A percentile compares a stretch with the other conserved stretches of the same genome.
These are phyloP conservation scores for Sebastes iracundus DNA, from an alignment of 2,797 vertebrate species.

Conservation along the genomic window DNA sequence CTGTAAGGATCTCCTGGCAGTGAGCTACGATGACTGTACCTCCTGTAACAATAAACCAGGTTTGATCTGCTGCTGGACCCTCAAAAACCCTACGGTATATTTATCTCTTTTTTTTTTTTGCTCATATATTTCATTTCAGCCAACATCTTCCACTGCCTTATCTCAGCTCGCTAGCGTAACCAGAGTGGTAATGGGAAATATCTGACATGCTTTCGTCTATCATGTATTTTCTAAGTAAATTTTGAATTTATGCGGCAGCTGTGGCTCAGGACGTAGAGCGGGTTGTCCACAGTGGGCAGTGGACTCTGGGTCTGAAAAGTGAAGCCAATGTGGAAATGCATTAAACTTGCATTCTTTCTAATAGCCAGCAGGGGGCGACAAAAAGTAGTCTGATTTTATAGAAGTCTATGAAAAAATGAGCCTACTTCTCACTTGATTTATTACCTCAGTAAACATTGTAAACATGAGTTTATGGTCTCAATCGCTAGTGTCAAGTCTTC, in stretches of 20 bases:
- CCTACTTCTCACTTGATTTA: too few species aligned
- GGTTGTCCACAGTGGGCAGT: not conserved
- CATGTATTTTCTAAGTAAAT: not conserved
- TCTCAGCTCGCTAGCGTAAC: not conserved
- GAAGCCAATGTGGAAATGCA: too few species aligned
- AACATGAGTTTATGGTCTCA: too few species aligned
- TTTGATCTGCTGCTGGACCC: conserved; percentile 92
- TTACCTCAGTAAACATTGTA: too few species aligned
- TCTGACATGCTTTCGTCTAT: not conserved
- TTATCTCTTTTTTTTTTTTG: not conserved
- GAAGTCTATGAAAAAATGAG: too few species aligned
- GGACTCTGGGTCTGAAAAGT: too few species aligned
- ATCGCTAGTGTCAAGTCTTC: too few species aligned
- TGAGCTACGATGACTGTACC: conserved; percentile 86
- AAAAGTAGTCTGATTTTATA: too few species aligned
- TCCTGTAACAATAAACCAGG: conserved; percentile 82
- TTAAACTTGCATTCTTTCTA: too few species aligned
- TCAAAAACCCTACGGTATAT: conserved; percentile 89
- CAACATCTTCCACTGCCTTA: not conserved
- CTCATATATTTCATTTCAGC: not conserved
- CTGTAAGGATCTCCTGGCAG: conserved; percentile 89
- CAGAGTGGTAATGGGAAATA: not conserved
- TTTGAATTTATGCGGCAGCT: not conserved
- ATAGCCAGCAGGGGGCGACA: too few species aligned
- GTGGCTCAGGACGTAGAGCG: not conserved